Conservation (phyloP, 1,140 invertebrate species). For the Aphis gossypii region DNA sequence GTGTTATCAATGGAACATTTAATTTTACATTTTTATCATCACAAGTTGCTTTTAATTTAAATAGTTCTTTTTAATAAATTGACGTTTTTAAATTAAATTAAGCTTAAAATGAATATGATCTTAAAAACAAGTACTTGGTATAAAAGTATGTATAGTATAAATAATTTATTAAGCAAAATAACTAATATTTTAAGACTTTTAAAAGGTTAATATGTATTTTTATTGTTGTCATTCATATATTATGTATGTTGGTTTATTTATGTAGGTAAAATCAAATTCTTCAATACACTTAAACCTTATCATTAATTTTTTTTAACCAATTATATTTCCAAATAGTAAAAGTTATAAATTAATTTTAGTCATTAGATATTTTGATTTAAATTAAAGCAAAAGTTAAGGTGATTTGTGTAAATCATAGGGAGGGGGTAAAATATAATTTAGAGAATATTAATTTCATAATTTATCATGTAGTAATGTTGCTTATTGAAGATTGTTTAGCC, state of each 20-base stretch:
- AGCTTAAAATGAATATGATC: neutral
- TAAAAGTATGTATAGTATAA: neutral
- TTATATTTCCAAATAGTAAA: neutral
- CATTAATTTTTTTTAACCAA: neutral
- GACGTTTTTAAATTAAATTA: neutral
- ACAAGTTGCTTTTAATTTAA: neutral
- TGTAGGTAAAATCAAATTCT: neutral
- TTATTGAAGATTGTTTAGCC: neutral
- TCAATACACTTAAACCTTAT: neutral
- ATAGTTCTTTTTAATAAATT: neutral
- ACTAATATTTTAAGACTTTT: conserved; percentile 4
- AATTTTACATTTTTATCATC: neutral
- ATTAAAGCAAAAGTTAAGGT: neutral
- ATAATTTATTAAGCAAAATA: neutral
- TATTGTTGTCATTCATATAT: neutral
- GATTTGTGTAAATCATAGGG: neutral
- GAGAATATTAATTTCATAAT: too few relatives aligned
- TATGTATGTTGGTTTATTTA: neutral
- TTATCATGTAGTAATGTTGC: neutral
- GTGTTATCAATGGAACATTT: neutral
- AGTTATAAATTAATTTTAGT: conserved; percentile 6
- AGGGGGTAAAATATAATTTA: too few relatives aligned
- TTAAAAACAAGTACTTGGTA: neutral
- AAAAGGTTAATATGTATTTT: conserved; percentile 1
- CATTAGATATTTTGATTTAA: too few relatives aligned